Percentiles rank a stretch among this genome's conserved stretches.
Conservation (phyloP, 2,113 vertebrate species). For the Podarcis cretensis region DNA sequence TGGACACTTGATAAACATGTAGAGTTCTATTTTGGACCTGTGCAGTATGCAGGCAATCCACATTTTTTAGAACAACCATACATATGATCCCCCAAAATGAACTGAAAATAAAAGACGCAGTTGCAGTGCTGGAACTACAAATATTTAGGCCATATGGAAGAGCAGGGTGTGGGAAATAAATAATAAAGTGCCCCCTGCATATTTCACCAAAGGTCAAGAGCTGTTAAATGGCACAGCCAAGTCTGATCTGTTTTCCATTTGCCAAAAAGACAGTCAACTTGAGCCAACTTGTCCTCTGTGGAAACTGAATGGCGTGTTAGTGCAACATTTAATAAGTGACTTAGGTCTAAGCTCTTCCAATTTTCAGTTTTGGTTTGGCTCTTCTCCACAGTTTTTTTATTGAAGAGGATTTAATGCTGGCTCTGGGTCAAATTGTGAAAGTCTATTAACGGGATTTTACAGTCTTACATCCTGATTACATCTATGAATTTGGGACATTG, state of each 20-base stretch:
- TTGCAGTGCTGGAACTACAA: not conserved
- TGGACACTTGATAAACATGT: not conserved
- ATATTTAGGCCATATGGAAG: not conserved
- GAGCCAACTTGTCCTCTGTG: not conserved
- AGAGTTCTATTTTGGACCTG: no score
- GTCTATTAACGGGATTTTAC: constrained; percentile 4
- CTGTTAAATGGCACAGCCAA: not conserved
- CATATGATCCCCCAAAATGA: not conserved
- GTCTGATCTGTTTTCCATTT: not conserved
- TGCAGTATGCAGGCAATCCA: no score
- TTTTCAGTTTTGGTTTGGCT: constrained; percentile 15
- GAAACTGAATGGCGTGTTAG: not conserved
- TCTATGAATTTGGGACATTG: not conserved
- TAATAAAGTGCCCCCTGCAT: not conserved
- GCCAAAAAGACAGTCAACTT: not conserved
- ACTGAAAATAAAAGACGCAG: not conserved
- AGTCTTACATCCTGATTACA: not conserved
- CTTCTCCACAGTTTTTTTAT: constrained; percentile 20
- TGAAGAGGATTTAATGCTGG: constrained; percentile 23
- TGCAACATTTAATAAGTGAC: not conserved
- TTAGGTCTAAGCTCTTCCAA: constrained; percentile 5
- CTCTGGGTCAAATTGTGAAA: constrained; percentile 21
- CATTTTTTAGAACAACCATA: no score
- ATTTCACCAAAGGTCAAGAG: not conserved
- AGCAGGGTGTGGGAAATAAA: not conserved